Base-by-base conservation (phyloP, 2,888 invertebrate genomes). In the Polyommatus icarus region DNA sequence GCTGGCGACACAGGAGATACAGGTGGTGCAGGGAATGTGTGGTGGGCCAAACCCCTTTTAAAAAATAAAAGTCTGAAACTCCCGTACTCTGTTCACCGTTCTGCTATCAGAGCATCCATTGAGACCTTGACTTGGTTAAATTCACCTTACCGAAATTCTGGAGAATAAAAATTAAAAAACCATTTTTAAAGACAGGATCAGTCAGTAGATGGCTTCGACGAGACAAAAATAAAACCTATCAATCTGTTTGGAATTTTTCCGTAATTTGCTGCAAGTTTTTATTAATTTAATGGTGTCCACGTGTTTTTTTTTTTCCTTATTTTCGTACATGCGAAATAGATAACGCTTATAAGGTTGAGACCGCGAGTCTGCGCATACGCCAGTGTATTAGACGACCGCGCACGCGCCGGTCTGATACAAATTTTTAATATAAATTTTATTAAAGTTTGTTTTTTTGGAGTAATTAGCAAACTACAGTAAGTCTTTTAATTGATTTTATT, bases 301-400 rank as follows among this genome's bases (percentile, higher is more conserved):
- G 61, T 24, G 4, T 61, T 61, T 20, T 61, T 59, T 24, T 59
- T 61, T 59, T 24, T 59, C 3, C 59, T 59, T 59, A 59, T 61
- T 61, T 61, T 61, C 24, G 61, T 24, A 12, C 24, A 61, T 61
- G 61, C 61, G 12, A 61, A 61, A 61, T 61, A 61, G 61, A 61
- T 61, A 61, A 61, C 24, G 12, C 61, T 24, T 61, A 24, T 61
- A 61, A 61, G 61, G 61, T 61, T 24, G 61, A 24, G 10, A 4
- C 10, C 61, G 10, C 61, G 59, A 61, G 20, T 24, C 24, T 12
- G 61, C 12, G 61, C 61, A 24, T 24, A 24, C 61, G 61, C 24
- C 61, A 61, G 61, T 61, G 24, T 61, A 24, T 61, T 61, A 61
- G 24, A 61, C 10, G 24, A 24, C 61, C 24, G 61, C 61, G 61